Conservation (phyloP, 2,888 invertebrate species). For the Hirudinaria manillensis region DNA sequence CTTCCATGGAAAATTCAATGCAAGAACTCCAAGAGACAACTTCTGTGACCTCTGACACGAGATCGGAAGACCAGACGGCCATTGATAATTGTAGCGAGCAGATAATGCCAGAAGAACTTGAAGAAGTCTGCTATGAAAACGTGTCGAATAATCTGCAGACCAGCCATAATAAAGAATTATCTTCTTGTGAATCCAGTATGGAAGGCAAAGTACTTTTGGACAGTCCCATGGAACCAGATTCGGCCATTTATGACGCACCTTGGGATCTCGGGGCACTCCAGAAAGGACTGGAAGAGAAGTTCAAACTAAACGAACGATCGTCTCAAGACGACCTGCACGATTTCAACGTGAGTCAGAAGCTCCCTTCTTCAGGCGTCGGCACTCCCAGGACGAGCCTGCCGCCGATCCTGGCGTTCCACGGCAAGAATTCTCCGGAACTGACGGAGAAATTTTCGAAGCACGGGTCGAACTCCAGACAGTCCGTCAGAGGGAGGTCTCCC, state of each 20-base stretch:
- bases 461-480: neutral
- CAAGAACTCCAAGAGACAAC: neutral
- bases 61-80: neutral
- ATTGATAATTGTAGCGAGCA: neutral
- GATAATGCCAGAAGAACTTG: neutral
- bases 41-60: neutral
- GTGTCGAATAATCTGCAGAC: neutral
- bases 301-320: constrained; percentile 10
- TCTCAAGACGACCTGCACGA: neutral
- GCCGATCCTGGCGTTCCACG: neutral
- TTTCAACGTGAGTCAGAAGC: neutral
- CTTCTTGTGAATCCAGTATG: neutral
- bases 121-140: constrained; percentile 6
- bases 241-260: constrained; percentile 18
- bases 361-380: neutral
- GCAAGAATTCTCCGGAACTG: constrained; percentile 7
- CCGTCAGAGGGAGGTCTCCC: neutral
- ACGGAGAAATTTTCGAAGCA: neutral
- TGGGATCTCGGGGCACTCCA: constrained; percentile 29
- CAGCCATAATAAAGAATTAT: constrained; percentile 9
- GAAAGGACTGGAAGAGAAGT: constrained; percentile 24
- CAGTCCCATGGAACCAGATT: neutral
- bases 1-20: neutral
- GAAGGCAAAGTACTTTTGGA: constrained; percentile 4
- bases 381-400: neutral